These are phyloP conservation scores for Propithecus coquereli DNA, from an alignment of 2,113 vertebrate genomes.

Conservation along the genomic window DNA sequence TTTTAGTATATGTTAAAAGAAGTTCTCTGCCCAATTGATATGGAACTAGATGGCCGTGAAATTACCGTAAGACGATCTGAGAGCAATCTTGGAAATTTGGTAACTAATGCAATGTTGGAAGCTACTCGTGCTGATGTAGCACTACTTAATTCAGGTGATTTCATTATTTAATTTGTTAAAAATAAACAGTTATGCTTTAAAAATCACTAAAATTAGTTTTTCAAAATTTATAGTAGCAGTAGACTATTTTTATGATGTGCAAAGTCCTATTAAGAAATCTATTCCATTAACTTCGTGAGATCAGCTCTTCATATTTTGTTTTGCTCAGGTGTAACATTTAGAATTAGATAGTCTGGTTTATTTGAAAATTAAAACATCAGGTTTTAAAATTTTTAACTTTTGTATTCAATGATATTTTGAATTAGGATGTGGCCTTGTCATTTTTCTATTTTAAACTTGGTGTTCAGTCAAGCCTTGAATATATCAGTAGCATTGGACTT, in stretches of 20 bases:
- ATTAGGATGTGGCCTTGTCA: background rate
- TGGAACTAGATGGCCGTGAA: constrained; percentile 55
- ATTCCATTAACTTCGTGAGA: background rate
- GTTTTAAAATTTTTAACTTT: background rate
- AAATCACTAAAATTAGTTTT: background rate
- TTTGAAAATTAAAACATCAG: background rate
- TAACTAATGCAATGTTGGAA: constrained; percentile 64
- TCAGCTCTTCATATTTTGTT: background rate
- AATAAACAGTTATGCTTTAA: background rate
- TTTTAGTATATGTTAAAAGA: constrained; percentile 59
- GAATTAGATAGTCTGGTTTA: background rate
- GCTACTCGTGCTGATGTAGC: constrained; percentile 58
- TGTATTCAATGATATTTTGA: background rate
- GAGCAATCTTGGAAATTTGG: constrained; percentile 64
- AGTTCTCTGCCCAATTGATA: constrained; percentile 62
- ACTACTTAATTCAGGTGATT: constrained; percentile 65
- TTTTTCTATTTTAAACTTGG: background rate
- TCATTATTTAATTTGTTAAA: constrained; percentile 2
- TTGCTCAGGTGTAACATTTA: background rate
- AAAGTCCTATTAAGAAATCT: background rate
- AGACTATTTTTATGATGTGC: background rate
- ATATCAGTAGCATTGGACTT: background rate
- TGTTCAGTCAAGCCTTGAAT: background rate
- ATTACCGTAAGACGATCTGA: constrained; percentile 55
- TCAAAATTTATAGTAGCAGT: background rate